These are phyloP conservation scores for Stratiomys singularior DNA, from an alignment of 2,888 invertebrate species.

Conservation along the genomic window DNA sequence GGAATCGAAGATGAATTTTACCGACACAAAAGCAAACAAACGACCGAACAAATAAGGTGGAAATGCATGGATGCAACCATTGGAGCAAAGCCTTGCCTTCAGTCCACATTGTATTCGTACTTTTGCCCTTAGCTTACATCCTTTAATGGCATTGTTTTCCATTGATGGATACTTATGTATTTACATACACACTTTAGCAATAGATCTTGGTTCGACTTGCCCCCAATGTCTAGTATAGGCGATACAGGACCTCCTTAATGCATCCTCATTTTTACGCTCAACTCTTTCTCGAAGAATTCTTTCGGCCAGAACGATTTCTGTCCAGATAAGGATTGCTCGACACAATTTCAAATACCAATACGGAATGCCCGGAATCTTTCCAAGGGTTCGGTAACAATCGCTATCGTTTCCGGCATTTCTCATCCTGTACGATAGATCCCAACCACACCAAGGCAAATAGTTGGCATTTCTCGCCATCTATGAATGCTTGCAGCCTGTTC, in stretches of 20 bases:
- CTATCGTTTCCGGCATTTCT: constrained; percentile 34
- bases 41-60: too few species aligned
- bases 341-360: constrained; percentile 29
- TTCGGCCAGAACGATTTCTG: constrained; percentile 9
- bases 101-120: not conserved
- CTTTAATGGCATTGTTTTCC: constrained; percentile 20
- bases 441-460: constrained; percentile 26
- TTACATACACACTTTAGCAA: not conserved
- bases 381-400: not conserved
- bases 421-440: not conserved
- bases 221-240: too few species aligned
- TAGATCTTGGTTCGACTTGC: too few species aligned
- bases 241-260: too few species aligned
- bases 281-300: not conserved
- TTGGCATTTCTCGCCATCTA: not conserved
- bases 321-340: constrained; percentile 27
- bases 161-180: constrained; percentile 4
- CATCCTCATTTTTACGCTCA: not conserved
- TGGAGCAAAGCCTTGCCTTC: not conserved
- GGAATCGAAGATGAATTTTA: constrained; percentile 6
- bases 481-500: not conserved
- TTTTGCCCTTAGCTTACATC: constrained; percentile 15
- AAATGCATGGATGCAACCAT: not conserved
- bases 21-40: too few species aligned
- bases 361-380: constrained; percentile 13